phyloP scores from a whole-genome alignment of 2,113 vertebrate species.

The Prinia subflava region DNA sequence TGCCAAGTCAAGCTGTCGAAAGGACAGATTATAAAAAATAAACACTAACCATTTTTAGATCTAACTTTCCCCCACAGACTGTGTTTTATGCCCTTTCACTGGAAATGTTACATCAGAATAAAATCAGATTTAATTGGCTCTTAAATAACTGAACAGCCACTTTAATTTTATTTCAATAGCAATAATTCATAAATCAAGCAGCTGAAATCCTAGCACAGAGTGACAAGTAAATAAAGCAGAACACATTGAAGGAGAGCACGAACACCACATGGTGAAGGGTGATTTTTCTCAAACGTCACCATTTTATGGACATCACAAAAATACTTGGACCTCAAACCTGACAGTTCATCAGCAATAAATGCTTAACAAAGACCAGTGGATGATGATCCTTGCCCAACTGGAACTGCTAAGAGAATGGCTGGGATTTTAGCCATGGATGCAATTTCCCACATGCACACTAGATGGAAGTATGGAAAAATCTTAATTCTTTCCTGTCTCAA shows the following conservation, averaged over 20 bases:
- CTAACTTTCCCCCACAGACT: neutral
- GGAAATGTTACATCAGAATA: conserved; percentile 29
- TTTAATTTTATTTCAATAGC: conserved; percentile 50
- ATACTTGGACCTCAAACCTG: neutral
- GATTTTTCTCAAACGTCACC: conserved; percentile 11
- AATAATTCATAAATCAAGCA: conserved; percentile 47
- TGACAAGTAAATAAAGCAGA: conserved; percentile 48
- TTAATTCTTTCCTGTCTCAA: neutral
- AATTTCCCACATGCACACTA: conserved; percentile 58
- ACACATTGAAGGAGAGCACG: neutral
- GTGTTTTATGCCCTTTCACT: neutral
- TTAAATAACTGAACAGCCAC: conserved; percentile 57
- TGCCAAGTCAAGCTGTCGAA: neutral
- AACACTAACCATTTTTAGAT: conserved; percentile 5
- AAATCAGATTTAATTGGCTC: conserved; percentile 53
- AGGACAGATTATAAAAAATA: neutral
- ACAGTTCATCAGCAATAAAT: neutral
- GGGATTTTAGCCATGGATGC: neutral
- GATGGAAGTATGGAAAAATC: conserved; percentile 54
- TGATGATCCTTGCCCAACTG: neutral
- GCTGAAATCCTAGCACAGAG: neutral
- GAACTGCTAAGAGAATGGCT: neutral
- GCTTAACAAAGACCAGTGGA: neutral
- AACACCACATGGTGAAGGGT: neutral
- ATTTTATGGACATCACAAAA: conserved; percentile 14